Percentiles rank a stretch among this genome's conserved stretches.
Conservation (phyloP, 2,113 vertebrate species). For the Sterrhoptilus dennistouni region DNA sequence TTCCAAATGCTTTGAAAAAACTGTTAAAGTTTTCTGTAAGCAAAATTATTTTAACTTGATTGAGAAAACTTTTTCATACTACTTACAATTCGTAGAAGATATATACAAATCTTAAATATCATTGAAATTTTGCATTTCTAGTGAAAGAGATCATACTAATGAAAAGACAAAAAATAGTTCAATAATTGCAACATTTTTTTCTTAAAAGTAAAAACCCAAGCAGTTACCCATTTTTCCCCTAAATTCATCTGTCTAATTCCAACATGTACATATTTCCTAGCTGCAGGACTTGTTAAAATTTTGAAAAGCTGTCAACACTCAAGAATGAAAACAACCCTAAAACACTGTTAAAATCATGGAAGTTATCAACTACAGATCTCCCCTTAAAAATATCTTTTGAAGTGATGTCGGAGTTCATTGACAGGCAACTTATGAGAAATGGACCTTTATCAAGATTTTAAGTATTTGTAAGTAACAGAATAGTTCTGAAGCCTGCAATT, state of each 20-base stretch:
- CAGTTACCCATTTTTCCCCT: background rate
- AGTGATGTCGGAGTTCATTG: background rate
- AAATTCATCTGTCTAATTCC: background rate
- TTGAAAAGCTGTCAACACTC: background rate
- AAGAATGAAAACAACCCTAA: background rate
- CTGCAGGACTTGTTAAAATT: background rate
- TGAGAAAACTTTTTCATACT: background rate
- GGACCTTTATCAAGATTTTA: background rate
- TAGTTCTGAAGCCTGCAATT: background rate
- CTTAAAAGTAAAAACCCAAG: background rate
- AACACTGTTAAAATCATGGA: background rate
- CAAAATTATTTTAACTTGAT: background rate
- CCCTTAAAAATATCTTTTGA: background rate
- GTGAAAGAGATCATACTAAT: background rate
- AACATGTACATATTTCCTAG: background rate
- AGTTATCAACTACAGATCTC: background rate
- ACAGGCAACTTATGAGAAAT: background rate
- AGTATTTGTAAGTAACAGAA: background rate
- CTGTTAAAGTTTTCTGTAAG: background rate
- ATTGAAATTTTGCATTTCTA: background rate
- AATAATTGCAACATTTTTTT: background rate
- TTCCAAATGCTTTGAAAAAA: background rate
- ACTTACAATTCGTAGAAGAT: background rate
- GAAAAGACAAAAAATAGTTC: background rate
- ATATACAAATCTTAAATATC: background rate